Evolutionary conservation across 1,140 invertebrate genomes (phyloP).

Genomic region (Drosophila sturtevanti): DNA sequence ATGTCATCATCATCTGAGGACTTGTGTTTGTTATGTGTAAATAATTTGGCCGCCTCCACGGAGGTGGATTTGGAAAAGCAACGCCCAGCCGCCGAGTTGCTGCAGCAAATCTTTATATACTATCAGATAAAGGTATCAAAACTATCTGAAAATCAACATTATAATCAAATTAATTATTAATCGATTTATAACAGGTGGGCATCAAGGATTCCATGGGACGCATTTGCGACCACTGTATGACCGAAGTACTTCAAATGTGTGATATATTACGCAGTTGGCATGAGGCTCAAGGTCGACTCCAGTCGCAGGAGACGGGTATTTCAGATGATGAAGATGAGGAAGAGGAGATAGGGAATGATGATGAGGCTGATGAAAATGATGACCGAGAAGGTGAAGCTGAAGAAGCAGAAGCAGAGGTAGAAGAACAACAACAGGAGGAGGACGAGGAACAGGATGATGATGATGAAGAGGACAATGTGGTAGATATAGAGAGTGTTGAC

Average conservation of each 20-base stretch:
- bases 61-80: conserved; percentile 14
- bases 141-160: neutral
- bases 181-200: neutral
- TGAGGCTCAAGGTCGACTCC: conserved; percentile 3
- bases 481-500: neutral
- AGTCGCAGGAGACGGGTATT: neutral
- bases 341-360: neutral
- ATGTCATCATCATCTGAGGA: neutral
- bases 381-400: too few relatives aligned
- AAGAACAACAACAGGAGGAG: neutral
- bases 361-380: neutral
- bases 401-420: neutral
- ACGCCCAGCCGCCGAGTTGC: conserved; percentile 17
- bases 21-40: conserved; percentile 26
- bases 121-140: conserved; percentile 40
- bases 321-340: neutral
- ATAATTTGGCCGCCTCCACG: neutral
- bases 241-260: conserved; percentile 5
- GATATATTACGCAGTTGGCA: conserved; percentile 8
- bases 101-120: conserved; percentile 26
- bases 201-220: neutral
- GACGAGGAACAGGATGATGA: neutral
- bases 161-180: neutral
- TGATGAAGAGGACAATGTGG: neutral
- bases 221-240: conserved; percentile 5